Base-by-base conservation (phyloP, 2,888 invertebrate species). In the Drosophila cracens region DNA sequence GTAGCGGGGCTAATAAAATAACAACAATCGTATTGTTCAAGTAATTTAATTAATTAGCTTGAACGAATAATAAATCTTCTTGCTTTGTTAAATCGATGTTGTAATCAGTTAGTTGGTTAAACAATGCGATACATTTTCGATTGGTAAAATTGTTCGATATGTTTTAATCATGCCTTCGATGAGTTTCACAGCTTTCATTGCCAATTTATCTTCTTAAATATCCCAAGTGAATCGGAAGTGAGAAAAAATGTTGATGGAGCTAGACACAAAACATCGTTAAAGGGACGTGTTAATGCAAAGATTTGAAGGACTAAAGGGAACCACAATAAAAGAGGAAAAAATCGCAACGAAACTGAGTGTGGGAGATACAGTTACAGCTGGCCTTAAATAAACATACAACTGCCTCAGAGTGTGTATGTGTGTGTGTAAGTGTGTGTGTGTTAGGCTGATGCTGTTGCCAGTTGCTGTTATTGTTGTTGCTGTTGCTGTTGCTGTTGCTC, bases 171-270 rank as follows among this genome's bases (percentile, higher is more conserved):
- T 54, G 16, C 34, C 36, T 10, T 18, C 25, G 36, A 25, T 36
- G 10, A 27, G 27, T 29, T 56, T 18, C 38, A n/a, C 38, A 5
- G n/a, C 16, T n/a, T 29, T 56, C 29, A 40, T 5, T 56, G n/a
- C 40, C 62, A 52, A 74, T 74, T 74, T 46, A 70, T 75, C 70
- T 70, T 66, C 46, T 51, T 70, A 63, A 74, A 57, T 36, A 53
- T 59, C 33, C 57, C 49, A 40, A 31, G 10, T n/a, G n/a, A 27
- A 13, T 4, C 4, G 13, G n/a, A 27, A n/a, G 16, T 25, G 38
- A 46, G 68, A 43, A 67, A 48, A 51, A 33, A 61, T 51, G 49
- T n/a, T 54, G 31, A 4, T 18, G 36, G 18, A 51, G 7, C 38
- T 16, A 58, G 21, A 43, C 16, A 64, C 63, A 57, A 76, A 81